These are phyloP conservation scores for Pluvianellus socialis DNA, from an alignment of 2,113 vertebrate genomes.

Conservation along the genomic window DNA sequence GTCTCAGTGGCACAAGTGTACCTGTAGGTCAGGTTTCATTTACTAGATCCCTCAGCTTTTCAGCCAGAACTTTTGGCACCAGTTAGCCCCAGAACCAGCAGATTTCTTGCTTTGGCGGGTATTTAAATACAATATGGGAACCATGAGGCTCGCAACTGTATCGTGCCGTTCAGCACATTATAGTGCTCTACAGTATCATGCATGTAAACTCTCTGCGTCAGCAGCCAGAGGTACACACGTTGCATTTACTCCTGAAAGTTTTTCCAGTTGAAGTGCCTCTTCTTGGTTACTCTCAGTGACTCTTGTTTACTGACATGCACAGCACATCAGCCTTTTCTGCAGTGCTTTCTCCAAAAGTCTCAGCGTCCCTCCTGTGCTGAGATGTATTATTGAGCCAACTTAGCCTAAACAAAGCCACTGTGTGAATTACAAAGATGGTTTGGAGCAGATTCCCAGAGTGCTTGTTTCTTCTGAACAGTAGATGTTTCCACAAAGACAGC, in stretches of 20 bases:
- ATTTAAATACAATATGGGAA: background rate
- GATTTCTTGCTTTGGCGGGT: background rate
- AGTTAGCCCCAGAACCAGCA: background rate
- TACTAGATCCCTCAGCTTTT: background rate
- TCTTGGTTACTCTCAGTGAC: background rate
- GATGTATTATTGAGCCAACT: background rate
- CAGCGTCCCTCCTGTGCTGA: background rate
- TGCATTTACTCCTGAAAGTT: background rate
- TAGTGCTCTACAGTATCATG: background rate
- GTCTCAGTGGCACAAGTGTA: background rate
- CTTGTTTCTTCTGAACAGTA: background rate
- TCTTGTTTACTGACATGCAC: background rate
- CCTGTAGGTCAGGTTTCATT: background rate
- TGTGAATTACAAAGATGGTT: background rate
- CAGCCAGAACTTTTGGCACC: background rate
- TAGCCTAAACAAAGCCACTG: background rate
- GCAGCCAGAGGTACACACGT: background rate
- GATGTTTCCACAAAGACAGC: background rate
- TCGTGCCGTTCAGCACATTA: rapidly evolving
- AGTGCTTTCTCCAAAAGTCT: background rate
- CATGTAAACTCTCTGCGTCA: no score
- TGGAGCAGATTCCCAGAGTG: background rate
- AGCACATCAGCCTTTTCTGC: background rate
- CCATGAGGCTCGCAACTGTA: rapidly evolving
- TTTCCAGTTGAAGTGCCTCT: background rate